Evolutionary conservation across 2,888 invertebrate species (phyloP), one percentile per base, ranked within the genome.

Genomic region (Phortica magna): DNA sequence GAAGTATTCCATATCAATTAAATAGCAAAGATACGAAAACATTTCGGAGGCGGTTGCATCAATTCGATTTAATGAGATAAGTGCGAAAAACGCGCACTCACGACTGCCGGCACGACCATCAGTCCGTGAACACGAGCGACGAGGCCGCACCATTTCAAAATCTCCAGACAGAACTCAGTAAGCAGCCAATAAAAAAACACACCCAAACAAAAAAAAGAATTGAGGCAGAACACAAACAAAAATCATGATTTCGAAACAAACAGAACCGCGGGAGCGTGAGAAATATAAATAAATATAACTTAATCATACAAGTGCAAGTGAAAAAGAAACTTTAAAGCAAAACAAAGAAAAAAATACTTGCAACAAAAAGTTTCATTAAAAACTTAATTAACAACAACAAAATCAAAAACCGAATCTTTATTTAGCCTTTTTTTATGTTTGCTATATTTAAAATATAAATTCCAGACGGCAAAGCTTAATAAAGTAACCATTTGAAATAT

Each of bases 1-100:
- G 61, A 19, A 61, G 7, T 48, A 9, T 12, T 14, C 1, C 3
- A 48, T 5, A 48, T 2, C n/a, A 61, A 61, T 17, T 22, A 61
- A 10, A 19, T 22, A 17, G 22, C 22, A 61, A 5, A 19, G 10
- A 61, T 0, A 22, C 17, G 6, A 61, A 6, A 61, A 61, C 61
- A 73, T 22, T 61, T 64, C 61, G 67, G 53, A 73, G 78, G 75
- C 76, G 79, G 78, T 61, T 22, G 61, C 61, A n/a, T 19, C 70
- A 19, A 75, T 76, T 77, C 74, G 43, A 59, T 77, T 81, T 83
- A 88, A 83, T 83, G 87, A 82, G 83, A 80, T 81, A 82, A 81
- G 87, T 86, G 88, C 80, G 85, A 87, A 87, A 85, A 84, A 88
- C 83, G 78, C 76, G 80, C 79, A 82, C 80, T 81, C 81, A 81